These are phyloP conservation scores for Barbus barbus DNA, from an alignment of 2,113 vertebrate species.

Conservation along the genomic window DNA sequence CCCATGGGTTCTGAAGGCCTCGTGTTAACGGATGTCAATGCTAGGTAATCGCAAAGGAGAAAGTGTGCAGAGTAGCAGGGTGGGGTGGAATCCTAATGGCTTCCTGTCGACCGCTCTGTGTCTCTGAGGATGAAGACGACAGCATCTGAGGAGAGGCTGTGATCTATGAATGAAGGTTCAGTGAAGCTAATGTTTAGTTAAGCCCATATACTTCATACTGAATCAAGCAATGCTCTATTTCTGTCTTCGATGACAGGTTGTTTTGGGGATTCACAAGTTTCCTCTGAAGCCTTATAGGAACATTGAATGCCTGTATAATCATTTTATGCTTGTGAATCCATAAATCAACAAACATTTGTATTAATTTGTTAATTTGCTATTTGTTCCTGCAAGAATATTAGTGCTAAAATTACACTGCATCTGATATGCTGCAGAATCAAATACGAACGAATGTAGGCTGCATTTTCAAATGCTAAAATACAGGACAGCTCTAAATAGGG, in stretches of 20 bases:
- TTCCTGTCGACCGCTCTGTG: not conserved
- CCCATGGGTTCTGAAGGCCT: conserved; percentile 13
- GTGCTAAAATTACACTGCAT: conserved; percentile 8
- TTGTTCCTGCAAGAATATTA: not conserved
- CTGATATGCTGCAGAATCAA: not conserved
- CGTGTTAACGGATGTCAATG: conserved; percentile 28
- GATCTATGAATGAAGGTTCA: conserved; percentile 12
- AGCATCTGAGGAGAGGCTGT: not conserved
- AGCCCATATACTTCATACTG: not conserved
- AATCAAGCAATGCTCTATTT: conserved; percentile 7
- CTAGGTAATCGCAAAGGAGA: conserved; percentile 27
- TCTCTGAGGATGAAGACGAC: not conserved
- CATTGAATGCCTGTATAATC: not conserved
- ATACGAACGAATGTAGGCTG: not conserved
- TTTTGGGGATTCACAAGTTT: not conserved
- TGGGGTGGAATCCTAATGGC: conserved; percentile 25
- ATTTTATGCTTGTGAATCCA: not conserved
- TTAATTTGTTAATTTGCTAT: too few relatives aligned
- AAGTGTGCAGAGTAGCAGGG: not conserved
- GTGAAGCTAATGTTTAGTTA: not conserved
- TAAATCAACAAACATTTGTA: not conserved
- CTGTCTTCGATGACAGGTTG: not conserved
- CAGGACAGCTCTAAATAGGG: conserved; percentile 24
- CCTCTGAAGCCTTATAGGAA: not conserved
- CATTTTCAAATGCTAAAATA: not conserved